Evolutionary conservation across 2,113 vertebrate species (phyloP), one percentile per base, ranked within the genome.

Genomic region (Barnardius zonarius): DNA sequence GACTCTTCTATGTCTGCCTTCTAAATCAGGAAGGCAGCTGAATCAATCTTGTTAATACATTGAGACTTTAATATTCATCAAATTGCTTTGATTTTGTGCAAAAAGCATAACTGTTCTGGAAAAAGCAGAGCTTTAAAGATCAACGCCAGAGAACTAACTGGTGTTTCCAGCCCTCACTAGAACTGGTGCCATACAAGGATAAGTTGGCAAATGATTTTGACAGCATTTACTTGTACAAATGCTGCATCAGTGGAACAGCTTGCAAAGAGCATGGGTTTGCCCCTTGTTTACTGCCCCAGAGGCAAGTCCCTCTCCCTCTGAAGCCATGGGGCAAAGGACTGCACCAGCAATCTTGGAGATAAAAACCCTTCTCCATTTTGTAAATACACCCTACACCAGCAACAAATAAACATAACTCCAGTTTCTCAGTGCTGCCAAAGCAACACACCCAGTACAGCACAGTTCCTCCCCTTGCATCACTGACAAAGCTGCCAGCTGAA

Each of bases 221-320:
- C 81, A 85, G 72, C 70, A 59, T 64, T 97, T 88, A 94, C 43
- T 78, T 55, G 74, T 74, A 86, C 86, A 95, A 94, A 95, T 79
- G 66, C 39, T 91, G 61, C 70, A 77, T 69, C 25, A 35, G 39
- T 69, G 52, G 84, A 92, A 89, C 86, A 91, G 89, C 78, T 90
- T 93, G 88, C 43, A 54, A 49, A 79, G 25, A 85, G 44, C 68
- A 73, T 0, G 2, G 54, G 18, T 84, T 70, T 96, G 44, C 62
- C n/a, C 33, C 66, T 18, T 85, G 41, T 76, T 69, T 62, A 30
- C 41, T 66, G 85, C 48, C 89, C 61, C 41, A 35, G 70, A n/a
- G 89, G 52, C 0, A 0, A 8, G 18, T 79, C 35, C 28, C 33
- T 72, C 86, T 91, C 83, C 55, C 20, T 74, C 61, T 76, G 67